phyloP scores from a whole-genome alignment of 2,113 vertebrate species.

The Aramus guarauna region DNA sequence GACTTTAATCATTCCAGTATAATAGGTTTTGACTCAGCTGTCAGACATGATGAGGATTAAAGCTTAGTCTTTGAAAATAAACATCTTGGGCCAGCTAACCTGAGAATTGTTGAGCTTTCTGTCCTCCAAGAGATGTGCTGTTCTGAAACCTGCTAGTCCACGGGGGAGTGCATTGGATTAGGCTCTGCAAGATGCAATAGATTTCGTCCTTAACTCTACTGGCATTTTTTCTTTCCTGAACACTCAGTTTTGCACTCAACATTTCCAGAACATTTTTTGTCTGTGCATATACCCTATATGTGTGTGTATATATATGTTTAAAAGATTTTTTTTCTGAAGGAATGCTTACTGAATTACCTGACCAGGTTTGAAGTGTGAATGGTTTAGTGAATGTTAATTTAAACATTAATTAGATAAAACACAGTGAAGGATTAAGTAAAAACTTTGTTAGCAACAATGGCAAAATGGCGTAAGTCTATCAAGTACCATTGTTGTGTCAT shows the following conservation, averaged over 20 bases:
- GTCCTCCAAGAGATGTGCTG: not conserved
- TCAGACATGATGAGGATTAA: not conserved
- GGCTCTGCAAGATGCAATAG: rapidly evolving
- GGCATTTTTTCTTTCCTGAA: not conserved
- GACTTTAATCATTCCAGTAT: not conserved
- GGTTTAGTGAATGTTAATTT: not conserved
- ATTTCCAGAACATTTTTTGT: not conserved
- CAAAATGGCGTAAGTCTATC: not conserved
- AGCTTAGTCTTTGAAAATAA: not conserved
- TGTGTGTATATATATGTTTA: rapidly evolving
- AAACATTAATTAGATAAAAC: not conserved
- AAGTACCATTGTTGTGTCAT: not conserved
- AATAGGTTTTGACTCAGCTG: not conserved
- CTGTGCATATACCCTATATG: not conserved
- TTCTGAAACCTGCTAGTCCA: not conserved
- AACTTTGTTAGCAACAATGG: not conserved
- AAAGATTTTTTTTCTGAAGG: not conserved
- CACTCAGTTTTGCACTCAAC: not conserved
- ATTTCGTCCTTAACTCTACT: not conserved
- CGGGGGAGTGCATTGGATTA: rapidly evolving
- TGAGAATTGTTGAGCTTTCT: not conserved
- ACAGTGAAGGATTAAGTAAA: not conserved
- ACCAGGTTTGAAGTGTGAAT: not conserved
- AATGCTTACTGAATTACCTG: not conserved
- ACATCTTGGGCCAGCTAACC: not conserved